Evolutionary conservation across 2,113 vertebrate species (phyloP).

Genomic region (Baryphthengus martii): DNA sequence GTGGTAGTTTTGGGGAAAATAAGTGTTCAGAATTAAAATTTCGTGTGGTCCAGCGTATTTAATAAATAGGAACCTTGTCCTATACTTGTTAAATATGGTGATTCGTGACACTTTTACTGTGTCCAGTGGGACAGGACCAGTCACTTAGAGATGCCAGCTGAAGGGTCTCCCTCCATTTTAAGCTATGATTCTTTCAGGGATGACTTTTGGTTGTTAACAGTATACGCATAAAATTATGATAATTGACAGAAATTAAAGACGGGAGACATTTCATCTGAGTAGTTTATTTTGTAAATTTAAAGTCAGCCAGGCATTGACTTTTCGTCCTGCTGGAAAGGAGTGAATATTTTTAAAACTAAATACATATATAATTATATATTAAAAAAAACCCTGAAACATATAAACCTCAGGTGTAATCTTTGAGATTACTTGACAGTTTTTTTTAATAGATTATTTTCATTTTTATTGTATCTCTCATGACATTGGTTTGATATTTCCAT

Average conservation of each 20-base stretch:
- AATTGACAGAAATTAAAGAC: background rate
- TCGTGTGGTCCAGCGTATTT: background rate
- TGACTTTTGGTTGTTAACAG: background rate
- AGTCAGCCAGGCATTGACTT: background rate
- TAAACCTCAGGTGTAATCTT: background rate
- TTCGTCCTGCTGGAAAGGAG: background rate
- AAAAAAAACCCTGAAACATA: background rate
- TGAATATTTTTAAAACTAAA: background rate
- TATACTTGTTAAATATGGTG: background rate
- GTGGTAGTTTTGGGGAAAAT: slow-evolving; percentile 10
- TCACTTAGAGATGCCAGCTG: background rate
- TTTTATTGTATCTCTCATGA: background rate
- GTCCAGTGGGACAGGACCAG: background rate
- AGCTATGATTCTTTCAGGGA: background rate
- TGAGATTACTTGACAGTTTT: background rate
- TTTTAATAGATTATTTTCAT: background rate
- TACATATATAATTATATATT: background rate
- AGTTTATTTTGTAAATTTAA: background rate
- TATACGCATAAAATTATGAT: background rate
- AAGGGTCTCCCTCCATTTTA: background rate
- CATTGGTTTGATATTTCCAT: slow-evolving; percentile 20
- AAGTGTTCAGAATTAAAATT: slow-evolving; percentile 15
- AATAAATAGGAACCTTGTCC: background rate
- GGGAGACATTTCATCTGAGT: background rate
- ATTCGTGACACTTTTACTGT: background rate